Evolutionary conservation across 2,888 invertebrate genomes (phyloP), one percentile per base, ranked within the genome.

Genomic region (Melanostoma mellinum): DNA sequence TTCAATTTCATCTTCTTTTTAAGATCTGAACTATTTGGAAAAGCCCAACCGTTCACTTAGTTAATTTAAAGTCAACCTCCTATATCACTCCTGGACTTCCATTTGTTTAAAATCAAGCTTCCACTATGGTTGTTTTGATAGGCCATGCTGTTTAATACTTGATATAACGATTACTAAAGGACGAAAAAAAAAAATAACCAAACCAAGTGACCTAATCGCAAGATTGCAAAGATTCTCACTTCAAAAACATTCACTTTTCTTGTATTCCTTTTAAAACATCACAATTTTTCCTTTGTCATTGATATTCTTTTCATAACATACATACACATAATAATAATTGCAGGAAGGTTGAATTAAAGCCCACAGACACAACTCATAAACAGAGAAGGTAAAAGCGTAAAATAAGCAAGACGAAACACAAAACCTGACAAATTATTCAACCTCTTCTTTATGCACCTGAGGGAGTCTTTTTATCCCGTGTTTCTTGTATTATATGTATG

Each of bases 341-440:
- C 33, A 33, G 52, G 58, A 10, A 50, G 33, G 4, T 6, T 33
- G 10, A 36, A 20, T 20, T 20, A 20, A 20, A 42, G 20, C 32
- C 35, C 46, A 56, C 48, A 40, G 46, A 6, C 42, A 58, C 40
- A 56, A 32, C 38, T 44, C 48, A 1, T 35, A 35, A 32, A 42
- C 56, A 46, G 38, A 68, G 52, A 50, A 60, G 6, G 33, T 8
- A 58, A 33, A 55, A 46, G 36, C 58, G 72, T 10, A 63, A 33
- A 63, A 2, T 10, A 35, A 30, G 2, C 38, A 48, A 32, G 20
- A 30, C 20, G 6, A 42, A 5, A 46, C 20, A 60, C 60, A 42
- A 53, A 65, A 46, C 10, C 50, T 68, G 67, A 77, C 67, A 77
- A 77, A 79, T 74, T 68, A 79, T 74, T 68, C 79, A 68, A 79